Evolutionary conservation across 2,113 vertebrate species (phyloP).

Genomic region (Sigmodon hispidus): DNA sequence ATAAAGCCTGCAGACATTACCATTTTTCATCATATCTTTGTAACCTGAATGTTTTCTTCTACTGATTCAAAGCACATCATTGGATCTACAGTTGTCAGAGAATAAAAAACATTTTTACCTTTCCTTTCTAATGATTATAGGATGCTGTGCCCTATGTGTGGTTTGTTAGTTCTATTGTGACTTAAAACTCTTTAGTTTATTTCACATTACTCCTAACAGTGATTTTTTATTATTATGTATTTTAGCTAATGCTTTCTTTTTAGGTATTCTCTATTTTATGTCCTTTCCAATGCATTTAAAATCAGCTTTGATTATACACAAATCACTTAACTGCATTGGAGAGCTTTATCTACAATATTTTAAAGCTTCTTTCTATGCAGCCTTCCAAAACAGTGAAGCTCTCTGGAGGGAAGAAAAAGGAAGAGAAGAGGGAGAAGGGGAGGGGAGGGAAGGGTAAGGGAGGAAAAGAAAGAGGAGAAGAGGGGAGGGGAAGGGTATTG

Average conservation of each 20-base stretch:
- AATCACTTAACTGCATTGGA: slow-evolving; percentile 42
- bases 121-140: slow-evolving; percentile 61
- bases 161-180: slow-evolving; percentile 38
- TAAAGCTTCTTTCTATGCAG: slow-evolving; percentile 14
- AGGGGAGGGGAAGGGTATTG: too few species aligned
- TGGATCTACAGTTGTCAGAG: slow-evolving; percentile 59
- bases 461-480: too few species aligned
- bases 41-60: slow-evolving; percentile 63
- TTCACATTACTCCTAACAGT: slow-evolving; percentile 46
- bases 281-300: not conserved
- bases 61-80: slow-evolving; percentile 51
- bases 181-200: slow-evolving; percentile 66
- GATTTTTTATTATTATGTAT: slow-evolving; percentile 26
- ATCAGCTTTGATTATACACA: slow-evolving; percentile 44
- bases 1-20: slow-evolving; percentile 47
- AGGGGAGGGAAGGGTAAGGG: not conserved
- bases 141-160: slow-evolving; percentile 33
- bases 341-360: slow-evolving; percentile 32
- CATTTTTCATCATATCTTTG: slow-evolving; percentile 57
- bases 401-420: not conserved
- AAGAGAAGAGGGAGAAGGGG: not conserved
- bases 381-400: not conserved
- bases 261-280: slow-evolving; percentile 49
- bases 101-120: slow-evolving; percentile 47
- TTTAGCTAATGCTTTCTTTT: slow-evolving; percentile 55